Conservation (phyloP, 1,140 invertebrate species). For the Tenebrio molitor region DNA sequence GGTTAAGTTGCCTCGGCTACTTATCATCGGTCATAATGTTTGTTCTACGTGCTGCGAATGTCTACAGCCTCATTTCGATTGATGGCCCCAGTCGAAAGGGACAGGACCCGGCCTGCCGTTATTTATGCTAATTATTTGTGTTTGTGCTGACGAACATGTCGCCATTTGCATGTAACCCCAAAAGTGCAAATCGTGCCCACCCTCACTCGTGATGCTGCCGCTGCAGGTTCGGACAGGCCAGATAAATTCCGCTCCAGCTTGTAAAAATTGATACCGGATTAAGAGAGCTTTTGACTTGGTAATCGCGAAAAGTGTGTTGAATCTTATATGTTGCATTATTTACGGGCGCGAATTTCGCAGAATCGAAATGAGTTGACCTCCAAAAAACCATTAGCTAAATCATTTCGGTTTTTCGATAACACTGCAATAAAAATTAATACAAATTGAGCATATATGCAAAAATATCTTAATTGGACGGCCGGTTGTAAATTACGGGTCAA, state of each 20-base stretch:
- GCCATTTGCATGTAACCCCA: constrained; percentile 24
- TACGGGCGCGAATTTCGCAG: background rate
- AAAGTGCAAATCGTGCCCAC: constrained; percentile 30
- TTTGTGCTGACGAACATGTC: constrained; percentile 32
- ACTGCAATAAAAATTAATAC: no score
- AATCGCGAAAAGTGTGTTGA: background rate
- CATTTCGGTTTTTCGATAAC: no score
- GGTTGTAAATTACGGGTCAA: background rate
- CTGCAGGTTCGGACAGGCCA: background rate
- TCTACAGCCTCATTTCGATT: background rate
- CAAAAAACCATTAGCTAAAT: background rate
- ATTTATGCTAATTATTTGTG: constrained; percentile 38
- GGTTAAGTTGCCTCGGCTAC: constrained; percentile 3
- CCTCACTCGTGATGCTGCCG: background rate
- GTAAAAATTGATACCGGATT: background rate
- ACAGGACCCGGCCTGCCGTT: background rate
- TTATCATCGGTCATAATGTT: constrained; percentile 28
- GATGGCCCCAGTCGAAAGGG: background rate
- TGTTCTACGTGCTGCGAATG: constrained; percentile 18
- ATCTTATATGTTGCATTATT: constrained; percentile 2
- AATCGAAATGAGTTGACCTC: background rate
- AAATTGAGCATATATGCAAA: background rate
- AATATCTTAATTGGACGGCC: background rate
- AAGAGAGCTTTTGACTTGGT: background rate
- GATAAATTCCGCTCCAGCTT: background rate